Percentiles rank a stretch among this genome's conserved stretches.
Evolutionary conservation across 1,140 invertebrate genomes (phyloP).

Genomic region (Panagrolaimus sp.): DNA sequence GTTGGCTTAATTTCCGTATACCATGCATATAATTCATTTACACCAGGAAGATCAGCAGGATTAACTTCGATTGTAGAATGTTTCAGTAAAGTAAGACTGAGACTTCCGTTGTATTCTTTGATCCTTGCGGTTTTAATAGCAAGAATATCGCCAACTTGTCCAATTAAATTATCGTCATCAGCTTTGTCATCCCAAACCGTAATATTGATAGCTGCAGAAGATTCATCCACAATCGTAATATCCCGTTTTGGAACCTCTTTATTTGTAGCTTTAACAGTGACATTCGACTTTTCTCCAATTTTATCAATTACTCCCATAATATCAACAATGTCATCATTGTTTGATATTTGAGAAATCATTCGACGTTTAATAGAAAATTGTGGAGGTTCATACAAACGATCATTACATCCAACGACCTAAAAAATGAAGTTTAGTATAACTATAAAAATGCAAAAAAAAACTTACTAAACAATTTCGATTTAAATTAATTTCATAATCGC

Average conservation of each 20-base stretch:
- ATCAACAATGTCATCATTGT: background rate
- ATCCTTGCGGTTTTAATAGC: background rate
- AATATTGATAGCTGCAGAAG: background rate
- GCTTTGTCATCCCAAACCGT: conserved; percentile 5
- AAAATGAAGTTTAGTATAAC: too few relatives aligned
- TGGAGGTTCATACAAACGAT: too few relatives aligned
- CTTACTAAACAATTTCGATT: background rate
- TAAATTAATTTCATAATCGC: background rate
- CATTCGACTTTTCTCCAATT: background rate
- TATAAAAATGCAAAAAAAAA: background rate
- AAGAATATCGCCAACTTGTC: background rate
- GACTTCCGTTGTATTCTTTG: background rate
- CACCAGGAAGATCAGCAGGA: background rate
- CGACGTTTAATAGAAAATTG: too few relatives aligned
- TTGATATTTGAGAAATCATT: too few relatives aligned
- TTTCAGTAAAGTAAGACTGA: background rate
- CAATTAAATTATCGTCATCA: background rate
- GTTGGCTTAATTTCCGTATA: background rate
- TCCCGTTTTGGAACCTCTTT: background rate
- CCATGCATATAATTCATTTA: background rate
- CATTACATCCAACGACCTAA: too few relatives aligned
- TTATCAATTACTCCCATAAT: conserved; percentile 6
- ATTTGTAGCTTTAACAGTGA: background rate
- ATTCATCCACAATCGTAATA: background rate
- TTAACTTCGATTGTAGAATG: background rate